Percentiles rank a stretch among this genome's conserved stretches.
Evolutionary conservation across 2,888 invertebrate genomes (phyloP).

Genomic region (Cremastobaeus sp.): DNA sequence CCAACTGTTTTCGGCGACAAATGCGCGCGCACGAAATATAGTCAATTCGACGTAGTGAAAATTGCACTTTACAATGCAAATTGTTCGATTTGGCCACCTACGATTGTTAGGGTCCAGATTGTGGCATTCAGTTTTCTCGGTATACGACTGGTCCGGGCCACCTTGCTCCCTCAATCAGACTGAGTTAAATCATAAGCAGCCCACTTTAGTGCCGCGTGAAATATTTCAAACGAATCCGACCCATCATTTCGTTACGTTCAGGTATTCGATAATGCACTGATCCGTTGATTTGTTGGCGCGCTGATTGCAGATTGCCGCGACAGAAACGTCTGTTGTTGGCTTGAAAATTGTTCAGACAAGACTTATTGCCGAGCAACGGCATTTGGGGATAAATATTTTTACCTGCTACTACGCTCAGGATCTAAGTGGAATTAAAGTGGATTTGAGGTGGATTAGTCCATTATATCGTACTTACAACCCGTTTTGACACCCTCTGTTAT

Average conservation of each 20-base stretch:
- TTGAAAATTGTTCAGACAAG: conserved; percentile 33
- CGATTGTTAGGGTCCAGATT: too few species aligned
- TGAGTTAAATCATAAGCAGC: conserved; percentile 45
- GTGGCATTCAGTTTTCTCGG: too few species aligned
- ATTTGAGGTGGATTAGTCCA: conserved; percentile 25
- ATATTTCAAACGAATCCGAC: conserved; percentile 44
- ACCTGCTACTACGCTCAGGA: too few species aligned
- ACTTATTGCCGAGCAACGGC: conserved; percentile 36
- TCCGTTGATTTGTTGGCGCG: conserved; percentile 49
- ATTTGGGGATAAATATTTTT: conserved; percentile 30
- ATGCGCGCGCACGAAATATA: too few species aligned
- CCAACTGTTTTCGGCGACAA: too few species aligned
- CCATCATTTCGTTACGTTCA: conserved; percentile 34
- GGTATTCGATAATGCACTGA: conserved; percentile 43
- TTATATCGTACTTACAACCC: neutral
- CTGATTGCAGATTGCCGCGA: conserved; percentile 55
- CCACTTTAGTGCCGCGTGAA: conserved; percentile 40
- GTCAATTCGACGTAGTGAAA: too few species aligned
- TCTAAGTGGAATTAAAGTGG: conserved; percentile 21
- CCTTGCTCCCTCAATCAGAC: conserved; percentile 25
- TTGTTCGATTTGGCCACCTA: too few species aligned
- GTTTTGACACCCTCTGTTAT: too few species aligned
- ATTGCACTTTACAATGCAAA: too few species aligned
- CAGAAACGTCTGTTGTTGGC: conserved; percentile 40
- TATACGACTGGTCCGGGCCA: too few species aligned